Evolutionary conservation across 2,797 vertebrate species (phyloP), one percentile per base, ranked within the genome.

Genomic region (Podarcis lilfordi): DNA sequence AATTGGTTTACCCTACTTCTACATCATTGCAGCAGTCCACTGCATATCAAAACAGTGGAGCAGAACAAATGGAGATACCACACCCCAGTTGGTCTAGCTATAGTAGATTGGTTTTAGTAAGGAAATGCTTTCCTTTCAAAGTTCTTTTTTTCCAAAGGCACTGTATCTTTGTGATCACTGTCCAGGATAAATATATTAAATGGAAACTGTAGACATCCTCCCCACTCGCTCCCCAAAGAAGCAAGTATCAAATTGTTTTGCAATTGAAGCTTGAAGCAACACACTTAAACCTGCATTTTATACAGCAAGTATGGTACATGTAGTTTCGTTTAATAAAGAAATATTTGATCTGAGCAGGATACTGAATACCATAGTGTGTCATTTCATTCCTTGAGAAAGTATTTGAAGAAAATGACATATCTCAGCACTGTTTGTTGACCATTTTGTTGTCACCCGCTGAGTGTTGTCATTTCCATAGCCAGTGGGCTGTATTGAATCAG

Each of bases 391-490:
- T 79, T 93, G 84, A 91, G 94, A 95, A 97, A 95, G 93, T 95
- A 91, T 96, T 96, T 96, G 95, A 92, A 94, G 96, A 95, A 97
- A 97, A 97, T 97, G 89, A 96, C 96, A 96, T 92, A 95, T 95
- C 96, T 96, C 94, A 91, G 94, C 94, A 91, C 94, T 96, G 91
- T 94, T 95, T 96, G 96, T 95, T 97, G 97, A 96, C 97, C 92
- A 5, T 96, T 97, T 96, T 96, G 96, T 95, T 94, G 93, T 96
- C 95, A 95, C 97, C 96, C 95, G 95, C 97, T 96, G 97, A 96
- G 96, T 93, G 91, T 95, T 97, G 95, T 96, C 96, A 97, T 97
- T 97, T 96, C 96, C 96, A 94, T 96, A 96, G 96, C 95, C 96
- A 95, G 93, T 96, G 95, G 96, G 95, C 96, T 96, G 96, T 94